Evolutionary conservation across 1,140 invertebrate genomes (phyloP).

Genomic region (Eurosta solidaginis): DNA sequence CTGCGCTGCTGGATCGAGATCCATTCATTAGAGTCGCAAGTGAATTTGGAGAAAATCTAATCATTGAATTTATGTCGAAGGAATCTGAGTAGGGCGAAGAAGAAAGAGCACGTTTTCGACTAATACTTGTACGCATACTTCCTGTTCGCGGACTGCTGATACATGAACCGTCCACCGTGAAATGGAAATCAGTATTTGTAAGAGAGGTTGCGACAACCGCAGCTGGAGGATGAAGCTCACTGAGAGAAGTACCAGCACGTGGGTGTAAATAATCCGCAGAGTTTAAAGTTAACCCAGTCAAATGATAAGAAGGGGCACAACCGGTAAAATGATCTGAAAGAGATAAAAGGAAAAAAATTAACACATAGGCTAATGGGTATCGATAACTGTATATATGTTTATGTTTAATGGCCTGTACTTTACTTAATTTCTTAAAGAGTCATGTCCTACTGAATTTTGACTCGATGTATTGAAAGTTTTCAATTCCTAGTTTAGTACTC

Average conservation of each 20-base stretch:
- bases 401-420: too few species aligned
- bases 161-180: conserved; percentile 70
- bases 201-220: conserved; percentile 62
- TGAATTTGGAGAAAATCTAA: conserved; percentile 92
- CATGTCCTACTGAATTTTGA: too few species aligned
- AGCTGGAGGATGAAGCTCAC: conserved; percentile 50
- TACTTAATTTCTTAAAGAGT: too few species aligned
- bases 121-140: conserved; percentile 69
- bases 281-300: conserved; percentile 50
- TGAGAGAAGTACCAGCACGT: conserved; percentile 45
- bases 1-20: conserved; percentile 79
- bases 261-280: conserved; percentile 49
- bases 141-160: conserved; percentile 63
- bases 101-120: conserved; percentile 88
- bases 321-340: conserved; percentile 49
- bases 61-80: conserved; percentile 92
- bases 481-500: too few species aligned
- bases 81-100: conserved; percentile 94
- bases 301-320: conserved; percentile 50
- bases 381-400: too few species aligned
- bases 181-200: conserved; percentile 73
- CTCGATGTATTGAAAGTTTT: too few species aligned
- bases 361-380: too few species aligned
- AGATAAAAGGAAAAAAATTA: background rate
- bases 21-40: conserved; percentile 89